Evolutionary conservation across 2,888 invertebrate genomes (phyloP), one percentile per base, ranked within the genome.

Genomic region (Urechis unicinctus): DNA sequence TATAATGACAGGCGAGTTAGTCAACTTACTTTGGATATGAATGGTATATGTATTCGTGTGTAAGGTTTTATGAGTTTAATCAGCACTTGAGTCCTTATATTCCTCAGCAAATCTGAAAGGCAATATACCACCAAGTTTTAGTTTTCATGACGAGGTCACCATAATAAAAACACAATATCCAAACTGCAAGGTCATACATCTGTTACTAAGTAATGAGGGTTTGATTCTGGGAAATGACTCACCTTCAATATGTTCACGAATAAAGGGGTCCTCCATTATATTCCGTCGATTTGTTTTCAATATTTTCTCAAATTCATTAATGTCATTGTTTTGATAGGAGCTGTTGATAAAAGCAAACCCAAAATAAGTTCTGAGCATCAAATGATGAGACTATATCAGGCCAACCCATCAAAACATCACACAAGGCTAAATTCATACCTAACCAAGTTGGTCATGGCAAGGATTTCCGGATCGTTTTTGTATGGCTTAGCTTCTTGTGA

Each of bases 401-500:
- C n/a, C n/a, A n/a, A n/a, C n/a, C n/a, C n/a, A n/a, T n/a, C n/a
- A n/a, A n/a, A n/a, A n/a, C n/a, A n/a, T n/a, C n/a, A n/a, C n/a
- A n/a, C n/a, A 36, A 45, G 13, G 45, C 22, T 21, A 17, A 6
- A 9, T 26, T 55, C 60, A 58, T 64, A 79, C 75, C 78, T 80
- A 43, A 98, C 97, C 69, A 98, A 83, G 81, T 97, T 95, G 4
- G 97, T 98, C 96, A 99, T 97, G 21, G 97, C 97, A 65, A 97
- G 82, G 69, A 98, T 97, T 81, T 98, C 97, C 0, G 96, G 94
- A 81, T 98, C 97, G 78, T 97, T 97, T 81, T 96, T 97, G 78
- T 98, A 98, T 0, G 98, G 97, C 76, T 98, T 98, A 0, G 97
- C 97, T 82, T 98, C 98, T 82, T 98, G 97, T 0, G 96, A 96